Conservation (phyloP, 2,113 vertebrate species). For the Uropsilus gracilis region DNA sequence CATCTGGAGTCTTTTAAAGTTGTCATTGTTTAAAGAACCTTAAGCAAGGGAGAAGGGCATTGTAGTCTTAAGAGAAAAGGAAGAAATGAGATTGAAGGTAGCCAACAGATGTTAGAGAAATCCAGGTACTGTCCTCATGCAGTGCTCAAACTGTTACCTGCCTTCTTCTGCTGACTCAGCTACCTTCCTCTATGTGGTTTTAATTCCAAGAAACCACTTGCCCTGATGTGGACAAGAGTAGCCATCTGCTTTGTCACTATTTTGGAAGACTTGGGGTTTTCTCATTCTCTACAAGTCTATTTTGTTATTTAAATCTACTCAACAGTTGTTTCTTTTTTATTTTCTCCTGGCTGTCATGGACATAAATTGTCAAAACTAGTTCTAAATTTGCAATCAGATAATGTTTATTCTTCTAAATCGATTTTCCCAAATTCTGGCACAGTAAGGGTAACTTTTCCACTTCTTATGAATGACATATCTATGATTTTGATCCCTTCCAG, state of each 20-base stretch:
- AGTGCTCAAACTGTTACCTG: background rate
- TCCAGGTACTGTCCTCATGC: background rate
- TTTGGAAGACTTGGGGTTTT: background rate
- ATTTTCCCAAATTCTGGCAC: background rate
- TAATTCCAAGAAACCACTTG: background rate
- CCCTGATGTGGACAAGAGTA: background rate
- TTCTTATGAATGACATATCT: background rate
- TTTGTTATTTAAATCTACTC: background rate
- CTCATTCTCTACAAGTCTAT: background rate
- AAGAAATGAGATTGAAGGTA: constrained; percentile 44
- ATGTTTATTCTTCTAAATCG: background rate
- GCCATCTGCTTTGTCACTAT: background rate
- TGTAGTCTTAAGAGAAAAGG: constrained; percentile 14
- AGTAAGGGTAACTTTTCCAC: background rate
- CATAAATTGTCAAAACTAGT: background rate
- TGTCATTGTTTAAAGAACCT: constrained; percentile 69
- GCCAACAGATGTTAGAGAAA: constrained; percentile 18
- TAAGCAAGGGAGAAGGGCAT: background rate
- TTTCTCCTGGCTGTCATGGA: background rate
- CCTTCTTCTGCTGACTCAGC: background rate
- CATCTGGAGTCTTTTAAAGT: constrained; percentile 77
- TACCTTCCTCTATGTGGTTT: too few species aligned
- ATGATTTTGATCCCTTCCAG: background rate
- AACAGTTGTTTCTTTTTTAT: background rate
- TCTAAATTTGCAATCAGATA: background rate